phyloP scores from a whole-genome alignment of 2,888 invertebrate species.

The Aplocera efformata region DNA sequence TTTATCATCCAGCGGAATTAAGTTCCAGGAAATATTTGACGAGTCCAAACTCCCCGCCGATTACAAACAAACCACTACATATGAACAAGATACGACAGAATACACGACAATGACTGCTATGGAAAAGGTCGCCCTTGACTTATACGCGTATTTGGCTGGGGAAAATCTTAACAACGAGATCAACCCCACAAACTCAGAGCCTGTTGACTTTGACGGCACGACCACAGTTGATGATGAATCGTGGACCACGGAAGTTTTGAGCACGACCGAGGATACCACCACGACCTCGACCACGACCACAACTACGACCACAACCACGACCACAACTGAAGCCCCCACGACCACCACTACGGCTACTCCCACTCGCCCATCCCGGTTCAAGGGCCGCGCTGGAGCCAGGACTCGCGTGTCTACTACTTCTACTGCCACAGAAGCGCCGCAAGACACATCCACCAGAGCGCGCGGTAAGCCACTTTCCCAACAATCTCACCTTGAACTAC shows the following conservation, averaged over 20 bases:
- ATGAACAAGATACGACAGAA: conserved; percentile 77
- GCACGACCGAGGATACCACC: conserved; percentile 71
- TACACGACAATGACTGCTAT: conserved; percentile 85
- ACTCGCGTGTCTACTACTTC: conserved; percentile 67
- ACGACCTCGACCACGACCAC: conserved; percentile 80
- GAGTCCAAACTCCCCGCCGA: conserved; percentile 67
- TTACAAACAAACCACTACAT: conserved; percentile 63
- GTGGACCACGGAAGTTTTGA: conserved; percentile 68
- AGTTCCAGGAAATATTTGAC: conserved; percentile 64
- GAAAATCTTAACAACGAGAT: conserved; percentile 82
- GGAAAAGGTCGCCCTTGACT: conserved; percentile 90
- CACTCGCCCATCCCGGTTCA: conserved; percentile 70
- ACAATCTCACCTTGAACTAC: conserved; percentile 28
- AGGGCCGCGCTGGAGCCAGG: conserved; percentile 64
- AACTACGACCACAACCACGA: conserved; percentile 79
- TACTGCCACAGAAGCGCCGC: conserved; percentile 65
- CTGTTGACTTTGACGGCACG: conserved; percentile 55
- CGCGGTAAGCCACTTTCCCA: conserved; percentile 58
- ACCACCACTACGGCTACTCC: conserved; percentile 64
- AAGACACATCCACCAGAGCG: conserved; percentile 67
- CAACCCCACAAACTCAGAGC: conserved; percentile 52
- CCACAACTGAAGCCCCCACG: conserved; percentile 75
- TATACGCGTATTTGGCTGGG: conserved; percentile 88
- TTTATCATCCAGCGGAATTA: conserved; percentile 55
- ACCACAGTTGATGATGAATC: conserved; percentile 59